phyloP scores from a whole-genome alignment of 30 jellyfish, hydroid and myxozoan species.

The Mastigias papua region DNA sequence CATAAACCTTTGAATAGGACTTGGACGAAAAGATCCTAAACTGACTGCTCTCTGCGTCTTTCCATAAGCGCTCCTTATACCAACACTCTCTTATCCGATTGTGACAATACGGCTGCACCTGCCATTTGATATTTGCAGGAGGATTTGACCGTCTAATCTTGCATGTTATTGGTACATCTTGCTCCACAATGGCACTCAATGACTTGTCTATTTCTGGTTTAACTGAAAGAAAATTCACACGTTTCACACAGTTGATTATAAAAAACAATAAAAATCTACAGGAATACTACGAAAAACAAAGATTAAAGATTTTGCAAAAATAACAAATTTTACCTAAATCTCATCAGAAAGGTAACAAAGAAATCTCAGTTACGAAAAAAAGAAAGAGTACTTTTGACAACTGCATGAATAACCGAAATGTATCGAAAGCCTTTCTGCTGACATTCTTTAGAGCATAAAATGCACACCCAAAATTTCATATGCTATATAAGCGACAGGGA shows the following conservation, averaged over 20 bases:
- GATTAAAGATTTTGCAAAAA: too few relatives aligned
- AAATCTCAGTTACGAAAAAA: background rate
- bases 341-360: too few relatives aligned
- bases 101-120: conserved; percentile 54
- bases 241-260: too few relatives aligned
- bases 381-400: background rate
- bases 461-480: too few relatives aligned
- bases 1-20: conserved; percentile 2
- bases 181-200: conserved; percentile 18
- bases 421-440: too few relatives aligned
- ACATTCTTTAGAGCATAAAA: too few relatives aligned
- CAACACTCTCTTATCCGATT: conserved; percentile 14
- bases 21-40: conserved; percentile 1
- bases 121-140: conserved; percentile 51
- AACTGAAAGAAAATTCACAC: conserved; percentile 26
- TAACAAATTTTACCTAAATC: too few relatives aligned
- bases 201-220: conserved; percentile 39
- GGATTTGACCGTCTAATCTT: conserved; percentile 48
- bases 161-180: conserved; percentile 38
- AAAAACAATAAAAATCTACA: too few relatives aligned
- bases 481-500: too few relatives aligned
- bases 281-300: too few relatives aligned
- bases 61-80: conserved; percentile 77
- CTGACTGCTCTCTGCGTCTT: background rate
- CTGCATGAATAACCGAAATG: background rate